A percentile compares a stretch with the other conserved stretches of the same genome.
phyloP scores from a whole-genome alignment of 1,140 invertebrate genomes.

The Trinorchestia longiramus region DNA sequence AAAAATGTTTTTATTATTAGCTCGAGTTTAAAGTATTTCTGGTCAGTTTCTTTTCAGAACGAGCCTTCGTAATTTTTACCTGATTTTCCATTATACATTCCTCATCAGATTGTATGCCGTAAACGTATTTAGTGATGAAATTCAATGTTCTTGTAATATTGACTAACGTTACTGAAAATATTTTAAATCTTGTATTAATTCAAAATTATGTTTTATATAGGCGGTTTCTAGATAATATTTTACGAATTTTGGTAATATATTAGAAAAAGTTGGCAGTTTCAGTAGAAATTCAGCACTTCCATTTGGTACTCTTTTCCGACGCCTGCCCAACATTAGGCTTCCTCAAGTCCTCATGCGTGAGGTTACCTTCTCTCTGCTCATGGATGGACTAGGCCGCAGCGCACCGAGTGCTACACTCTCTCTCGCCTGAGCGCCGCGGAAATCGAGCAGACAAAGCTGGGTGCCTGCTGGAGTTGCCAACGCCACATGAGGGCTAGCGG shows the following conservation, averaged over 20 bases:
- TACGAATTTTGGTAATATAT: neutral
- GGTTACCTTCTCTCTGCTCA: neutral
- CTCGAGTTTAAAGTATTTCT: neutral
- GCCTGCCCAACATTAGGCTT: neutral
- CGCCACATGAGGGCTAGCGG: neutral
- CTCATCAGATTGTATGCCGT: neutral
- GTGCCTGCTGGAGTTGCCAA: neutral
- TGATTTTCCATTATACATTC: neutral
- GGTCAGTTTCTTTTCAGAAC: neutral
- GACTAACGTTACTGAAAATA: neutral
- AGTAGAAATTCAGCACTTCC: neutral
- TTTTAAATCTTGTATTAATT: neutral
- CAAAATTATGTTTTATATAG: neutral
- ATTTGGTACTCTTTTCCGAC: neutral
- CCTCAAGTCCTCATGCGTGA: neutral
- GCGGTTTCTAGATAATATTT: neutral
- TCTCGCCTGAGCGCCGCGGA: neutral
- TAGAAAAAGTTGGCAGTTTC: neutral
- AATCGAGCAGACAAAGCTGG: neutral
- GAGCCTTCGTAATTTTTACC: neutral
- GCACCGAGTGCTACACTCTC: neutral
- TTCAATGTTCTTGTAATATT: neutral
- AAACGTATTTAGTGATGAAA: neutral
- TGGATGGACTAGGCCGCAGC: neutral
- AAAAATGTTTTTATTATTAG: neutral